A percentile compares a stretch with the other conserved stretches of the same genome.
Conservation (phyloP, 2,797 vertebrate species). For the Poecilia velifera region DNA sequence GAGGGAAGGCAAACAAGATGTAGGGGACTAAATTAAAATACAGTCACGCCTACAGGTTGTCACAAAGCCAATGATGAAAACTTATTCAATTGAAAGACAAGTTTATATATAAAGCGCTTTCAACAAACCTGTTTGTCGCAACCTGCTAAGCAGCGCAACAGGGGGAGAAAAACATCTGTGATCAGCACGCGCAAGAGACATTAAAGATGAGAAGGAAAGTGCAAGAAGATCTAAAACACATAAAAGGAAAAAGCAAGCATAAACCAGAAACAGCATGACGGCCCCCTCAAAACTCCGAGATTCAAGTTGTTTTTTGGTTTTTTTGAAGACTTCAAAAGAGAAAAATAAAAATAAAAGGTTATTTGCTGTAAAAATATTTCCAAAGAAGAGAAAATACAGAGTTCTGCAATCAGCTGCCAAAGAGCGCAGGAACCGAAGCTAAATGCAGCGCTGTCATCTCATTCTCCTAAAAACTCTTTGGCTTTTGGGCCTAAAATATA, state of each 20-base stretch:
- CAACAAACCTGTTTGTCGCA: constrained; percentile 34
- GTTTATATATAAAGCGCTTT: constrained; percentile 56
- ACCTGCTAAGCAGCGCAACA: constrained; percentile 10
- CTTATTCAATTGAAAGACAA: constrained; percentile 45
- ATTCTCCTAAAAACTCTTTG: background rate
- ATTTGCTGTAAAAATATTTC: background rate
- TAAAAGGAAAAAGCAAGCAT: constrained; percentile 13
- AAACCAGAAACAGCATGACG: constrained; percentile 1
- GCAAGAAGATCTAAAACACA: constrained; percentile 21
- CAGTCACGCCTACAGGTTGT: constrained; percentile 51
- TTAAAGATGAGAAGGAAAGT: constrained; percentile 29
- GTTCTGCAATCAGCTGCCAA: background rate
- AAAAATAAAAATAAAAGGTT: background rate
- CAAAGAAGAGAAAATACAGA: constrained; percentile 5
- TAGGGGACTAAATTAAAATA: constrained; percentile 43
- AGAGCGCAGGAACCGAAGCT: background rate
- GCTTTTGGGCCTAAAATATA: constrained; percentile 6
- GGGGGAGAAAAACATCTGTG: constrained; percentile 4
- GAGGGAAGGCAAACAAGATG: constrained; percentile 38
- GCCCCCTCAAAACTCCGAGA: constrained; percentile 26
- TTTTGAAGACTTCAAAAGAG: constrained; percentile 2
- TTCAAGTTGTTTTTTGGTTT: constrained; percentile 13
- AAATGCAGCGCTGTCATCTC: background rate
- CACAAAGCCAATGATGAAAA: constrained; percentile 45
- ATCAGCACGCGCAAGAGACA: constrained; percentile 14